phyloP scores from a whole-genome alignment of 2,797 vertebrate genomes.

The Cottoperca gobio region DNA sequence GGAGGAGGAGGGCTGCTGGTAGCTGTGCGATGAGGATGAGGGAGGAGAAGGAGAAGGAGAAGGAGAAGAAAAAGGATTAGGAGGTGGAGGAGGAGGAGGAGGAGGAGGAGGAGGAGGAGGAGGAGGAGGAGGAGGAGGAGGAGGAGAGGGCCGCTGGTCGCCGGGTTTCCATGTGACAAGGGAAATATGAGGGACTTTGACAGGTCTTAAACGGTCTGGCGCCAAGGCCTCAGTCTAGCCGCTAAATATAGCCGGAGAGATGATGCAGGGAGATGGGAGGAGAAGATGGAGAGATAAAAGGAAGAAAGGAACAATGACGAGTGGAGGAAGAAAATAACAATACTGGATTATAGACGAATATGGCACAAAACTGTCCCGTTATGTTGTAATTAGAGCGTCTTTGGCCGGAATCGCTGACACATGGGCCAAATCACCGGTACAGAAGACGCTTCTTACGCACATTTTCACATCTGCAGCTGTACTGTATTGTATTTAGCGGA shows the following conservation, averaged over 20 bases:
- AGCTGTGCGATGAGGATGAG: conserved; percentile 31
- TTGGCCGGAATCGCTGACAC: conserved; percentile 50
- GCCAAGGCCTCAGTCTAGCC: conserved; percentile 93
- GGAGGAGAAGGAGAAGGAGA: conserved; percentile 35
- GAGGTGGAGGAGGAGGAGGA: conserved; percentile 43
- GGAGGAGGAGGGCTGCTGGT: conserved; percentile 30
- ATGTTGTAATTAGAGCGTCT: conserved; percentile 66
- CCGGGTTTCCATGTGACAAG: conserved; percentile 92
- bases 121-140: conserved; percentile 47
- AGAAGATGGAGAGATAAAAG: conserved; percentile 87
- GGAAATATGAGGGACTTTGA: conserved; percentile 97
- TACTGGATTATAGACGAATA: conserved; percentile 74
- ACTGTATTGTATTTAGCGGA: conserved; percentile 36
- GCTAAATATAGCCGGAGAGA: conserved; percentile 93
- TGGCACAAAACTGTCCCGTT: conserved; percentile 62
- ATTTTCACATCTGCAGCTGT: conserved; percentile 45
- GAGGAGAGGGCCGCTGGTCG: conserved; percentile 79
- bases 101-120: conserved; percentile 15
- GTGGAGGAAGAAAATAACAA: conserved; percentile 74
- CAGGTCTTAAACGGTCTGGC: conserved; percentile 98
- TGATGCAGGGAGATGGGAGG: conserved; percentile 89
- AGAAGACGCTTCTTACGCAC: conserved; percentile 43
- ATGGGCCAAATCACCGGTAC: conserved; percentile 34
- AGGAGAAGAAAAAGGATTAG: conserved; percentile 22
- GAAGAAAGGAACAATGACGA: conserved; percentile 79